Evolutionary conservation across 1,140 invertebrate genomes (phyloP).

Genomic region (Drosophila willistoni): DNA sequence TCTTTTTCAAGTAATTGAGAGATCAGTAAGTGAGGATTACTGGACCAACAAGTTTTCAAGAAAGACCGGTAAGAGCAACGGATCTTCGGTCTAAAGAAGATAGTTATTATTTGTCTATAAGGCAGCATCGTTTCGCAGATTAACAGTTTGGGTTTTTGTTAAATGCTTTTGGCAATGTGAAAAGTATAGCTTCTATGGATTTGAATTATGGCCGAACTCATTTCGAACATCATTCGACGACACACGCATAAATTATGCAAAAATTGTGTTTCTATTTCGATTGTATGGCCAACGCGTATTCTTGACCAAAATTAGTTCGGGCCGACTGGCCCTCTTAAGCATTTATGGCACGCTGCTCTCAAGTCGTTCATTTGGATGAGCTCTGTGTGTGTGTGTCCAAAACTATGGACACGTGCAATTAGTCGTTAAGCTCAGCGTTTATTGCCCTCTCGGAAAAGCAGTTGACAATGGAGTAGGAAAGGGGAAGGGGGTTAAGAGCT

Average conservation of each 20-base stretch:
- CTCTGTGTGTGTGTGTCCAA: not conserved
- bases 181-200: conserved; percentile 24
- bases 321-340: conserved; percentile 23
- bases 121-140: conserved; percentile 9
- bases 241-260: conserved; percentile 73
- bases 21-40: too few relatives aligned
- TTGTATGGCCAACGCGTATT: conserved; percentile 37
- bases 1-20: too few relatives aligned
- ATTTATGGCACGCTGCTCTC: conserved; percentile 28
- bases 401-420: conserved; percentile 57
- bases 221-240: conserved; percentile 41
- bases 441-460: conserved; percentile 52
- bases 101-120: not conserved
- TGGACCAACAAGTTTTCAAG: not conserved
- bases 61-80: conserved; percentile 14
- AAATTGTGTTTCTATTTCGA: conserved; percentile 45
- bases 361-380: conserved; percentile 29
- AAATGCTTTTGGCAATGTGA: conserved; percentile 15
- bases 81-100: not conserved
- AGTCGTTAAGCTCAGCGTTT: conserved; percentile 23
- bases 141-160: conserved; percentile 39
- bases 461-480: conserved; percentile 52
- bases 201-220: conserved; percentile 45
- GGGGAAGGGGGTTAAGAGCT: not conserved
- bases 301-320: conserved; percentile 41